Evolutionary conservation across 1,140 invertebrate species (phyloP).

Genomic region (Tetramorium alpestre): DNA sequence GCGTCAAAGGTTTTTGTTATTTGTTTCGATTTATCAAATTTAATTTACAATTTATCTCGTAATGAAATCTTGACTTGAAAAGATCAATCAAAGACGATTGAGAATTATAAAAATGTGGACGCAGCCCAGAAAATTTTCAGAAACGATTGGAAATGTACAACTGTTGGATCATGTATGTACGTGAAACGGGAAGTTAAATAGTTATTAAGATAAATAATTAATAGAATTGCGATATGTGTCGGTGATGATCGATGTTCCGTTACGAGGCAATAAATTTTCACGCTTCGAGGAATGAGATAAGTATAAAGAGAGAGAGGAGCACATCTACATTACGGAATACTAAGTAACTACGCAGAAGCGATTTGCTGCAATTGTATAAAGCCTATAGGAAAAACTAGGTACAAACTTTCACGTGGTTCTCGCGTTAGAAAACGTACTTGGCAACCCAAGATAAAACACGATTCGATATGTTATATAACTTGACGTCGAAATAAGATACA

Average conservation of each 20-base stretch:
- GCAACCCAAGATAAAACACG: not conserved
- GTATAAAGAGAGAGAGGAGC: not conserved
- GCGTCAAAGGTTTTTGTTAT: not conserved
- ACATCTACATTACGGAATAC: not conserved
- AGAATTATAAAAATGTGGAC: not conserved
- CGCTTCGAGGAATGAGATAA: not conserved
- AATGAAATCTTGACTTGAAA: not conserved
- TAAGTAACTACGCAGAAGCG: not conserved
- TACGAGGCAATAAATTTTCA: not conserved
- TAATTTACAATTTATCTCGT: not conserved
- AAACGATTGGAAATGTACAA: not conserved
- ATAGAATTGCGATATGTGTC: not conserved
- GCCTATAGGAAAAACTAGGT: not conserved
- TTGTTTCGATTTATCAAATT: not conserved
- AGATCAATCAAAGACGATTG: not conserved
- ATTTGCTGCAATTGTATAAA: not conserved
- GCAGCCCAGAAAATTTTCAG: not conserved
- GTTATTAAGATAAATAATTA: conserved; percentile 1
- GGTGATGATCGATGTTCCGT: not conserved
- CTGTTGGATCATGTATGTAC: not conserved
- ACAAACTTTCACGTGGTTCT: not conserved
- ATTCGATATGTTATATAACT: not conserved
- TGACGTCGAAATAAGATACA: not conserved
- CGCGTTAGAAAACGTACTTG: not conserved
- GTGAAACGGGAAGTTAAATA: not conserved